These are phyloP conservation scores for Oophaga sylvatica DNA, from an alignment of 2,797 vertebrate genomes.

Conservation along the genomic window DNA sequence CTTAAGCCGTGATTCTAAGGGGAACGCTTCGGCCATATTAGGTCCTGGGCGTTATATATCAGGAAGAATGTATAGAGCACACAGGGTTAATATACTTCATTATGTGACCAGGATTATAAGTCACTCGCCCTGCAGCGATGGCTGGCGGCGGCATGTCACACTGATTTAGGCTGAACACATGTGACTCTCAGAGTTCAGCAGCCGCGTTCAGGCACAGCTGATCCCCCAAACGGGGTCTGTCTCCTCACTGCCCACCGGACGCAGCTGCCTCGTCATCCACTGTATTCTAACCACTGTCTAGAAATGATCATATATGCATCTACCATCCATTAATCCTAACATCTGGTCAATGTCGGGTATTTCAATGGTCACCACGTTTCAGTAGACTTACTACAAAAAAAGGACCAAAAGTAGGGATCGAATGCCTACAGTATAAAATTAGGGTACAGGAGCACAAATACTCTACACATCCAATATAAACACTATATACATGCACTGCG, in stretches of 20 bases:
- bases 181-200: conserved; percentile 39
- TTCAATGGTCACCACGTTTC: too few relatives aligned
- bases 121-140: conserved; percentile 19
- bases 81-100: conserved; percentile 5
- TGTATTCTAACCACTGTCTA: neutral
- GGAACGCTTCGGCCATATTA: too few relatives aligned
- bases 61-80: neutral
- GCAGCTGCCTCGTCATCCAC: conserved; percentile 33
- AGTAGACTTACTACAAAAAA: too few relatives aligned
- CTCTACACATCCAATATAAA: too few relatives aligned
- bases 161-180: conserved; percentile 54
- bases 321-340: neutral
- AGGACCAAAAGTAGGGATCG: too few relatives aligned
- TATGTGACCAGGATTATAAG: neutral
- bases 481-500: too few relatives aligned
- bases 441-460: too few relatives aligned
- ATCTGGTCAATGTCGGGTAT: neutral
- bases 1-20: too few relatives aligned
- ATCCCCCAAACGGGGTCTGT: neutral
- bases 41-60: neutral
- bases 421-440: too few relatives aligned
- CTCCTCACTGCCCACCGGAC: neutral
- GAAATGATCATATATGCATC: neutral
- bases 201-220: conserved; percentile 26
- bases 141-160: conserved; percentile 32